Evolutionary conservation across 2,797 vertebrate species (phyloP).

Genomic region (Poecilia picta): DNA sequence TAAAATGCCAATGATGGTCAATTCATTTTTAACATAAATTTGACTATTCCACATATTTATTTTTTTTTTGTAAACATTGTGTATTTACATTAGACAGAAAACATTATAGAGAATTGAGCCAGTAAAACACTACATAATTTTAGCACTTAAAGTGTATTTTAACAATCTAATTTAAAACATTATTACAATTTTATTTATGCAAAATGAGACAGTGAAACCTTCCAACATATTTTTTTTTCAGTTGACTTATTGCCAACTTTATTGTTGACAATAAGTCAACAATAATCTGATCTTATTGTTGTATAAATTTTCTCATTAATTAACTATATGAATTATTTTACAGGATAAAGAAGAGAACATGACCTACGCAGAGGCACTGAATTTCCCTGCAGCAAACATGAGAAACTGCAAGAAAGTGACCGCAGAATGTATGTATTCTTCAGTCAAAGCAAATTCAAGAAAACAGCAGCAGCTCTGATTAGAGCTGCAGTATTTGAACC

Average conservation of each 20-base stretch:
- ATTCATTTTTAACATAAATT: neutral
- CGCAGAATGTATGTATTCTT: neutral
- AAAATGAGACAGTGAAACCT: too few species aligned
- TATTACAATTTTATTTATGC: neutral
- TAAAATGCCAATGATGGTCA: neutral
- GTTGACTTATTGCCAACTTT: too few species aligned
- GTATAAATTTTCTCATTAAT: neutral
- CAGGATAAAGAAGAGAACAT: constrained; percentile 3
- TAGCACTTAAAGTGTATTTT: neutral
- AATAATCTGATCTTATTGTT: too few species aligned
- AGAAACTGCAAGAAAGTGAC: neutral
- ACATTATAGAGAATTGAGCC: neutral
- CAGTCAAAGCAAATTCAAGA: neutral
- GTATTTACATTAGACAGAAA: neutral
- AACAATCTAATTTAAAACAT: neutral
- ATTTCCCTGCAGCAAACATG: constrained; percentile 7
- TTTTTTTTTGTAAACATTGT: neutral
- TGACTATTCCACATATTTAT: neutral
- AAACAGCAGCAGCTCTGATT: neutral
- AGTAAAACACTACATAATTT: neutral
- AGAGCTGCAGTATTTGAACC: neutral
- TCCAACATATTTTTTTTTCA: too few species aligned
- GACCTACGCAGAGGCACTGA: constrained; percentile 21
- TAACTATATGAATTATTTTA: neutral
- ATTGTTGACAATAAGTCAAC: too few species aligned